Evolutionary conservation across 2,888 invertebrate genomes (phyloP).

Genomic region (Malthinus flaveolus): DNA sequence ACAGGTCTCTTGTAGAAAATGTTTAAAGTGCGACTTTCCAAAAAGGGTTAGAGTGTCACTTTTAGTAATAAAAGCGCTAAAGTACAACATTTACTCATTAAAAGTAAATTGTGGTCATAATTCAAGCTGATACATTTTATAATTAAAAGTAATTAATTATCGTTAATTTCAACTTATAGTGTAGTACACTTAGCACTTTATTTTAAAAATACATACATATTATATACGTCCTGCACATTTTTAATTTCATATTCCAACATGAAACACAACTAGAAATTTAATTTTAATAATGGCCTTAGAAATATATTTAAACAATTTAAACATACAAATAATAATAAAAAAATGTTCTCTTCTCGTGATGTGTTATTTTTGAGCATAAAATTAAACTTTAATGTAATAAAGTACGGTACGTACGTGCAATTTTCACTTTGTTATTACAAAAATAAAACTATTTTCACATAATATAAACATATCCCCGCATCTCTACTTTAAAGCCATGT

Average conservation of each 20-base stretch:
- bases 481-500: conserved; percentile 24
- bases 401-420: background rate
- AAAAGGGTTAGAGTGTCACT: background rate
- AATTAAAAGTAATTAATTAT: conserved; percentile 18
- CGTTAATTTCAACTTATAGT: conserved; percentile 3
- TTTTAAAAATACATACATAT: too few relatives aligned
- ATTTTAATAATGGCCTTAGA: too few relatives aligned
- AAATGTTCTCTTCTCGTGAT: too few relatives aligned
- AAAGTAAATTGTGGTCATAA: conserved; percentile 1
- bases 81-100: conserved; percentile 11
- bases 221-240: too few relatives aligned
- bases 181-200: background rate
- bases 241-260: too few relatives aligned
- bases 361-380: too few relatives aligned
- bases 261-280: too few relatives aligned
- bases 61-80: background rate
- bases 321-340: too few relatives aligned
- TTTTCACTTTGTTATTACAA: background rate
- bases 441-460: conserved; percentile 5
- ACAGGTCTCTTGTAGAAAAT: too few relatives aligned
- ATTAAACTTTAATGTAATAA: too few relatives aligned
- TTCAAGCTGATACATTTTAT: conserved; percentile 15
- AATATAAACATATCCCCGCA: conserved; percentile 8
- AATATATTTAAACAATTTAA: too few relatives aligned
- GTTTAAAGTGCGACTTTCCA: too few relatives aligned